Evolutionary conservation across 30 jellyfish, hydroid and myxozoan species (phyloP), one percentile per base, ranked within the genome.

Genomic region (Pelagia noctiluca): DNA sequence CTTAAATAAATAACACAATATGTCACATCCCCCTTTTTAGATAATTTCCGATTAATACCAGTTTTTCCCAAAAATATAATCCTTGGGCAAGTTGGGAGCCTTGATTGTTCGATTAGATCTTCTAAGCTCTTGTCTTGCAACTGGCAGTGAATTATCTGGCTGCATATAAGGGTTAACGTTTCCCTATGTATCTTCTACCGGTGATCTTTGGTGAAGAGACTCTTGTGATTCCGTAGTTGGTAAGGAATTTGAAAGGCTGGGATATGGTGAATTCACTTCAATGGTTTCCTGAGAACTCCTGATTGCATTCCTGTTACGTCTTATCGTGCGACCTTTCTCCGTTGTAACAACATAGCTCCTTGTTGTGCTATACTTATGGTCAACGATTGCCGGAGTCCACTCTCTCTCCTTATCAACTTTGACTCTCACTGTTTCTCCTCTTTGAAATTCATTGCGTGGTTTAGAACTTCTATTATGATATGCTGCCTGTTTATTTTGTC

Each of bases 271-370:
- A n/a, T n/a, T n/a, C n/a, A n/a, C n/a, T n/a, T n/a, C n/a, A n/a
- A n/a, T n/a, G n/a, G n/a, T n/a, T n/a, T 34, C 11, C 18, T 48
- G 86, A 2, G 86, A 47, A 63, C 21, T 18, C 22, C 4, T 30
- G 4, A 26, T 63, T 21, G 21, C 21, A 26, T 50, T 63, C 2
- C 32, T 63, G 76, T 63, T 63, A 10, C 42, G 54, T 63, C 50
- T 63, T 4, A 63, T 26, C 32, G 42, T 63, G 50, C 32, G 76
- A 3, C 76, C 76, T 5, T 63, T 63, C 5, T 63, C 22, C 32
- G 53, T 26, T 4, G 50, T 63, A 63, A 63, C 76, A 63, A 63
- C n/a, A 22, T 63, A 63, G 76, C 54, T 63, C 48, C 76, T 18
- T 21, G 76, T 10, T 63, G 76, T 63, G 22, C 76, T 24, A 10